phyloP scores from a whole-genome alignment of 2,888 invertebrate genomes.

The Platycheirus rosarum region DNA sequence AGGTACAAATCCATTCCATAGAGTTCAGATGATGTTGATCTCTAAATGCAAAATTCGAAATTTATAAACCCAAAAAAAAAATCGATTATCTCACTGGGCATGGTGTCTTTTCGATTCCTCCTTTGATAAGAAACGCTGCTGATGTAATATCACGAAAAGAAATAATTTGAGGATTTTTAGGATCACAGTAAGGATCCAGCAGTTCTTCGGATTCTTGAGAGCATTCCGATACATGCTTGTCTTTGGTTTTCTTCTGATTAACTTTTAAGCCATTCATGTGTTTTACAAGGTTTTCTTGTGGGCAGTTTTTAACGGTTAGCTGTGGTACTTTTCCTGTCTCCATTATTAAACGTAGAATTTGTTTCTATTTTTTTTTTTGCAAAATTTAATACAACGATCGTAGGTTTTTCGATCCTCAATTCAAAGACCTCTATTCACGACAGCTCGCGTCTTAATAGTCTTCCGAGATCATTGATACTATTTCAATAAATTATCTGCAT shows the following conservation, averaged over 20 bases:
- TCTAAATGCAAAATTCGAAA: slow-evolving; percentile 84
- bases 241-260: background rate
- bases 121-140: slow-evolving; percentile 93
- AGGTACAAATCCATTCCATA: slow-evolving; percentile 94
- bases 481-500: slow-evolving; percentile 16
- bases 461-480: slow-evolving; percentile 48
- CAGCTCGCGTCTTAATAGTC: slow-evolving; percentile 39
- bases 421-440: no score
- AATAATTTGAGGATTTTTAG: slow-evolving; percentile 87
- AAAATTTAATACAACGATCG: background rate
- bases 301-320: slow-evolving; percentile 2
- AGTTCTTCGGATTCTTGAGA: slow-evolving; percentile 75
- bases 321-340: background rate
- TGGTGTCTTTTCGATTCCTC: slow-evolving; percentile 92
- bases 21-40: slow-evolving; percentile 90
- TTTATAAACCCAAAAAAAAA: no score
- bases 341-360: background rate
- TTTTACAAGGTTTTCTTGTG: slow-evolving; percentile 4
- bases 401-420: no score
- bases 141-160: slow-evolving; percentile 94
- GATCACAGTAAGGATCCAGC: slow-evolving; percentile 85
- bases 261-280: slow-evolving; percentile 24
- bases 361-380: background rate
- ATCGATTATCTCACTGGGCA: slow-evolving; percentile 85
- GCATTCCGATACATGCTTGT: slow-evolving; percentile 12